These are phyloP conservation scores for Habroteleia sp. DNA, from an alignment of 2,888 invertebrate species.

Conservation along the genomic window DNA sequence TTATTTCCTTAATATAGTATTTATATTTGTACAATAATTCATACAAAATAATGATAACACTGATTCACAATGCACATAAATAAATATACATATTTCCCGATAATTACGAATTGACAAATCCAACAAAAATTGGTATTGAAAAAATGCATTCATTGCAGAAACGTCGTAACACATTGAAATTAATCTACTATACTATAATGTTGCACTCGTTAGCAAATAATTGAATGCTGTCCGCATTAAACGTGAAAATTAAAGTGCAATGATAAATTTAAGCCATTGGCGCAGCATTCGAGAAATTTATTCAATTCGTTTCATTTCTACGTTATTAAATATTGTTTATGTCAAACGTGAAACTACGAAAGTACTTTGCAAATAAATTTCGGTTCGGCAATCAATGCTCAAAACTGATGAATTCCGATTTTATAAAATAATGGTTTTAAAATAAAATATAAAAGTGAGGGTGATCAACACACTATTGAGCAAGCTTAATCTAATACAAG, in stretches of 20 bases:
- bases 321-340: conserved; percentile 61
- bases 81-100: conserved; percentile 29
- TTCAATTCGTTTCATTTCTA: conserved; percentile 59
- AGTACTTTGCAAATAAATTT: conserved; percentile 56
- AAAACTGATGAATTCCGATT: conserved; percentile 61
- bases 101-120: conserved; percentile 23
- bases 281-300: conserved; percentile 46
- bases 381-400: conserved; percentile 57
- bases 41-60: conserved; percentile 9
- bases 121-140: conserved; percentile 18
- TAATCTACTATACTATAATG: conserved; percentile 59
- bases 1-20: not conserved
- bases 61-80: not conserved
- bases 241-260: conserved; percentile 56
- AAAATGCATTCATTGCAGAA: conserved; percentile 13
- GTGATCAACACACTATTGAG: conserved; percentile 61
- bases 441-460: conserved; percentile 57
- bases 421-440: conserved; percentile 62
- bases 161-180: conserved; percentile 37
- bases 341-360: conserved; percentile 51
- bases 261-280: conserved; percentile 49
- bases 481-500: conserved; percentile 49
- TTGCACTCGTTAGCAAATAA: conserved; percentile 58
- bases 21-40: conserved; percentile 7
- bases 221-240: conserved; percentile 60